Evolutionary conservation across 2,797 vertebrate species (phyloP).

Genomic region (Trematomus bernacchii): DNA sequence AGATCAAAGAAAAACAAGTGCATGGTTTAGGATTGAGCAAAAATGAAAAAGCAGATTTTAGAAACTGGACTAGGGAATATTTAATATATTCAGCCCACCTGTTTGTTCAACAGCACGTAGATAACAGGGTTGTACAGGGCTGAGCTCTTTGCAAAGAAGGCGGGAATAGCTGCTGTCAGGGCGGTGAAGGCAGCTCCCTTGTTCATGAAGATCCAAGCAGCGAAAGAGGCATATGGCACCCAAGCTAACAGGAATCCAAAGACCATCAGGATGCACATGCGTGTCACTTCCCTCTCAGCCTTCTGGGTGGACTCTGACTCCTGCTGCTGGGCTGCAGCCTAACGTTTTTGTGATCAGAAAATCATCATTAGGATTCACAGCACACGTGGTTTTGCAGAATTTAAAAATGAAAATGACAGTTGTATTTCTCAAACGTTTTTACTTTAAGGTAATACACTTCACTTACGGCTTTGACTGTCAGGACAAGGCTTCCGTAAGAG

Average conservation of each 20-base stretch:
- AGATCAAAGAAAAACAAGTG: background rate
- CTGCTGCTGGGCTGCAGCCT: slow-evolving; percentile 89
- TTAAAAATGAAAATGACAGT: too few species aligned
- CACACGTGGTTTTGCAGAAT: too few species aligned
- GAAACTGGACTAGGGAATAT: background rate
- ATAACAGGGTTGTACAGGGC: slow-evolving; percentile 87
- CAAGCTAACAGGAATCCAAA: slow-evolving; percentile 87
- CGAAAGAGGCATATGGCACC: slow-evolving; percentile 80
- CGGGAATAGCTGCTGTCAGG: background rate
- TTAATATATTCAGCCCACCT: slow-evolving; percentile 72
- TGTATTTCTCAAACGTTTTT: too few species aligned
- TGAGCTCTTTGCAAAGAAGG: slow-evolving; percentile 79
- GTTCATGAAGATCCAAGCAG: slow-evolving; percentile 13
- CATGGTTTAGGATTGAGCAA: rapidly evolving
- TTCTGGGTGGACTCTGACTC: slow-evolving; percentile 89
- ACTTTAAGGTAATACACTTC: background rate
- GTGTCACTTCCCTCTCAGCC: slow-evolving; percentile 88
- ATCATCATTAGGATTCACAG: too few species aligned
- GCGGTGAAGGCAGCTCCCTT: slow-evolving; percentile 1
- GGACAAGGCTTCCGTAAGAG: slow-evolving; percentile 84
- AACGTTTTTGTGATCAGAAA: background rate
- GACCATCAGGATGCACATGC: slow-evolving; percentile 89
- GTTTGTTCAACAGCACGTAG: slow-evolving; percentile 86
- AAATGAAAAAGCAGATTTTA: background rate
- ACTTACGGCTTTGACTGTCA: slow-evolving; percentile 79